phyloP scores from a whole-genome alignment of 2,888 invertebrate species.

The Macaria notata region DNA sequence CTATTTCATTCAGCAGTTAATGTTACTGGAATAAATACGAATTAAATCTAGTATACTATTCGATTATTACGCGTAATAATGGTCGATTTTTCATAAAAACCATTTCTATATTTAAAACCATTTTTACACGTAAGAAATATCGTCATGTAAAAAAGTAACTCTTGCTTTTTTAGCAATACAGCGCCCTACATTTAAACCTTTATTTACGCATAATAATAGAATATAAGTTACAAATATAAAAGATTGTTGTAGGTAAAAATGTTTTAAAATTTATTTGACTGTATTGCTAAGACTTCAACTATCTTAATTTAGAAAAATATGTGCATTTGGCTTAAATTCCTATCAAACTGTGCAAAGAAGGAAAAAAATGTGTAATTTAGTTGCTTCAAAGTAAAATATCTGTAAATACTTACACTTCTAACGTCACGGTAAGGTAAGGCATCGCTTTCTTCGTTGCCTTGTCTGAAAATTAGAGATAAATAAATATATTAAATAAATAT shows the following conservation, averaged over 20 bases:
- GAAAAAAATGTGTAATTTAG: background rate
- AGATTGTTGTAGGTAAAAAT: background rate
- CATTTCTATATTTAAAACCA: too few species aligned
- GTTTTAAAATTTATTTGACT: too few species aligned
- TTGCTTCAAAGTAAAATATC: background rate
- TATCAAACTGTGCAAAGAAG: background rate
- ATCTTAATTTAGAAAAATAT: background rate
- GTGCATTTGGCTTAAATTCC: background rate
- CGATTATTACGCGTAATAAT: too few species aligned
- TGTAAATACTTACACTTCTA: conserved; percentile 88
- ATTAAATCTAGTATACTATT: too few species aligned
- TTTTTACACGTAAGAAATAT: too few species aligned
- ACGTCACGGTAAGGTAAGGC: conserved; percentile 90
- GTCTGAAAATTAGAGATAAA: conserved; percentile 78
- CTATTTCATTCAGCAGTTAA: too few species aligned
- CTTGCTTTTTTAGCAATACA: too few species aligned
- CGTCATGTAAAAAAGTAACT: too few species aligned
- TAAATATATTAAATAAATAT: background rate
- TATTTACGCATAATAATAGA: background rate
- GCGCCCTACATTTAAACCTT: too few species aligned
- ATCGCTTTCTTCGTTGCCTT: conserved; percentile 95
- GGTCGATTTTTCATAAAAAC: too few species aligned
- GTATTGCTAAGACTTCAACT: background rate
- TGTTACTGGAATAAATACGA: too few species aligned
- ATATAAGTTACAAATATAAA: background rate